phyloP scores from a whole-genome alignment of 2,797 vertebrate species.

The Leucoraja ocellata region DNA sequence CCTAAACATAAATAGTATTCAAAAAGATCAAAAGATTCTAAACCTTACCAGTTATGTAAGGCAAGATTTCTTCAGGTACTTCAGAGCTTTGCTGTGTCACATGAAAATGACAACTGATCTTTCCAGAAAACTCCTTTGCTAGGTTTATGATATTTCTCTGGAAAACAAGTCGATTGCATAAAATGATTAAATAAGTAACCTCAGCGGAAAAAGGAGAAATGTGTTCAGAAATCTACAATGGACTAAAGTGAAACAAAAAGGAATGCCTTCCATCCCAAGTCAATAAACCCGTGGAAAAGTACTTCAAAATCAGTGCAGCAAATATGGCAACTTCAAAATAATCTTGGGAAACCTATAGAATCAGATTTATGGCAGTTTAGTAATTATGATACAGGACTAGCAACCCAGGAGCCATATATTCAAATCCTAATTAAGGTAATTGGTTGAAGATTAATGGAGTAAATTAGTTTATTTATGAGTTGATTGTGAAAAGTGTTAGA shows the following conservation, averaged over 20 bases:
- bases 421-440: neutral
- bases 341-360: neutral
- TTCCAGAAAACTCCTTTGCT: slow-evolving; percentile 73
- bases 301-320: neutral
- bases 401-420: neutral
- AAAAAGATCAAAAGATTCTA: neutral
- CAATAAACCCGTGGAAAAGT: neutral
- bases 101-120: slow-evolving; percentile 75
- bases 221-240: neutral
- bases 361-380: neutral
- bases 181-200: too few species aligned
- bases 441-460: neutral
- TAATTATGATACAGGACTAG: neutral
- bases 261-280: neutral
- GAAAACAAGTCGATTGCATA: slow-evolving; percentile 43
- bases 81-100: slow-evolving; percentile 72
- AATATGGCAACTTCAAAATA: neutral
- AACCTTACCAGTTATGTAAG: slow-evolving; percentile 68
- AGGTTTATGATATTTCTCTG: slow-evolving; percentile 75
- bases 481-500: neutral
- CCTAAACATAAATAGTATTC: neutral
- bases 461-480: neutral
- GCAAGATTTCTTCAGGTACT: slow-evolving; percentile 64
- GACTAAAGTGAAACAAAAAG: neutral
- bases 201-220: too few species aligned